Conservation (phyloP, 2,888 invertebrate genomes). For the Hyposoter didymator region DNA sequence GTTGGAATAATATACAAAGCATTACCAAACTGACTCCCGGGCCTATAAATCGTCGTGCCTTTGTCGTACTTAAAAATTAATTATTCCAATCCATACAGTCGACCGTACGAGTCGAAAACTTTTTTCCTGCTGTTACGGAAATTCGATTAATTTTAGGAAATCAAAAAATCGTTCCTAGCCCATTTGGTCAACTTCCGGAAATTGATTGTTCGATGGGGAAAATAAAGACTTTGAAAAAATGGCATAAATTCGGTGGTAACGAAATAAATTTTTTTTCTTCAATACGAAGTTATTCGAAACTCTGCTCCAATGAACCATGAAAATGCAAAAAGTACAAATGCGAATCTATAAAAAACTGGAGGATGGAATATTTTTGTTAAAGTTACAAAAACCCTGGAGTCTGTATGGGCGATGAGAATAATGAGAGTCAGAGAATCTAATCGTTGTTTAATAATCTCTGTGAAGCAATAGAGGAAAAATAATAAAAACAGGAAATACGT, state of each 20-base stretch:
- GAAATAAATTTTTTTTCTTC: not conserved
- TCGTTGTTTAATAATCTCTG: not conserved
- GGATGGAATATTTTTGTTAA: not conserved
- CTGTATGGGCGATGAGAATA: not conserved
- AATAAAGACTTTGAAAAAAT: not conserved
- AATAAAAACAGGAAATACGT: constrained; percentile 6
- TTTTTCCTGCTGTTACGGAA: not conserved
- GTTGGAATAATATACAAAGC: not conserved
- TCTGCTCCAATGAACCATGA: not conserved
- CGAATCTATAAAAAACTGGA: not conserved
- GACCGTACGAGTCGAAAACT: no score
- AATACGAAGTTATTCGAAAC: not conserved
- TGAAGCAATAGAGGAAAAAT: not conserved
- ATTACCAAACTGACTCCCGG: no score
- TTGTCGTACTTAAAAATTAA: no score
- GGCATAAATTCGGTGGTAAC: not conserved
- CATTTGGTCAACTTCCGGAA: not conserved
- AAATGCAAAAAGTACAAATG: no score
- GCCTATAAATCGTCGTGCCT: no score
- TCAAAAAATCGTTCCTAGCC: not conserved
- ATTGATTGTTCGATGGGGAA: not conserved
- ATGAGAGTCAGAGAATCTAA: not conserved
- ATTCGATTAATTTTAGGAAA: not conserved
- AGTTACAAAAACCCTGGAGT: not conserved
- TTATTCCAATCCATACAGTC: no score